Conservation (phyloP, 2,113 vertebrate species). For the Cyprinus carpio region DNA sequence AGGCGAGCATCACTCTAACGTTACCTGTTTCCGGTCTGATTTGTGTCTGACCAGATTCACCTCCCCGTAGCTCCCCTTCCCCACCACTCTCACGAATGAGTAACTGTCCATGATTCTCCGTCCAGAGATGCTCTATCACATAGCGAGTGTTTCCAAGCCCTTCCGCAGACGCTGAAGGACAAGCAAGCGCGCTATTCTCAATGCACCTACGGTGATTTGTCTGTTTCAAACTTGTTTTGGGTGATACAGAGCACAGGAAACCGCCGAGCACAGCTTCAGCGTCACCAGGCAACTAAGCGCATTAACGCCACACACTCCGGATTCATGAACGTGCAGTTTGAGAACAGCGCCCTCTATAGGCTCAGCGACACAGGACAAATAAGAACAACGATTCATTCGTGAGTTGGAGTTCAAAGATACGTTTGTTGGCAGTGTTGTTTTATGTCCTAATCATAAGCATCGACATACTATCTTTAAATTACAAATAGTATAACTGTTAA, state of each 20-base stretch:
- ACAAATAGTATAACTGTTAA: no score
- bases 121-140: neutral
- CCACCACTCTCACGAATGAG: slow-evolving; percentile 83
- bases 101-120: slow-evolving; percentile 80
- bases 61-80: slow-evolving; percentile 95
- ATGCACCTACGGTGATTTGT: neutral
- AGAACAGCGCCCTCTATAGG: slow-evolving; percentile 56
- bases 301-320: slow-evolving; percentile 30
- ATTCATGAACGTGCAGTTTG: fast-evolving
- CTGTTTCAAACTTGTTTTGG: slow-evolving; percentile 33
- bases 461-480: neutral
- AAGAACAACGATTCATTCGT: neutral
- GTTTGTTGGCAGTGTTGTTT: neutral
- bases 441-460: neutral
- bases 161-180: neutral
- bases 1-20: neutral
- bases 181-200: neutral
- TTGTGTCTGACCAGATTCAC: slow-evolving; percentile 90
- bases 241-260: slow-evolving; percentile 62
- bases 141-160: neutral
- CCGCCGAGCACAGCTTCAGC: slow-evolving; percentile 61
- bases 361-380: neutral
- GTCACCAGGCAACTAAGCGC: slow-evolving; percentile 76
- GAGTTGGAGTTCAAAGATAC: neutral
- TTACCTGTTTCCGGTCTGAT: slow-evolving; percentile 89